Evolutionary conservation across 2,797 vertebrate species (phyloP).

Genomic region (Picus viridis): DNA sequence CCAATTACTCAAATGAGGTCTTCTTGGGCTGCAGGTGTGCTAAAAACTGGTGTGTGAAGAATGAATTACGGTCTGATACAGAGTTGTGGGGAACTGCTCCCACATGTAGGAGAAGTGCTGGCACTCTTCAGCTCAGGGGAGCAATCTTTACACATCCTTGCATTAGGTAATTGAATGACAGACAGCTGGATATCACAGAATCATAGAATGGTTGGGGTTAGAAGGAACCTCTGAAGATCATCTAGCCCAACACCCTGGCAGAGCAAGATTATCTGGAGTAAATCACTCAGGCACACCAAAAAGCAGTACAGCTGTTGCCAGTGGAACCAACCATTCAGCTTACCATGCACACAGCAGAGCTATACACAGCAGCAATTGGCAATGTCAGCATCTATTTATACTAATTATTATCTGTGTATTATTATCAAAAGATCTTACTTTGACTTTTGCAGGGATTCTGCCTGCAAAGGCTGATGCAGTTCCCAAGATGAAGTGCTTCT

Average conservation of each 20-base stretch:
- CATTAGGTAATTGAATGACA: not conserved
- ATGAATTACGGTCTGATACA: not conserved
- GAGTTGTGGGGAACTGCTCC: not conserved
- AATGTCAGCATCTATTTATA: not conserved
- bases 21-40: not conserved
- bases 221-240: no score
- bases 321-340: not conserved
- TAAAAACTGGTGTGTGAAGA: constrained; percentile 1
- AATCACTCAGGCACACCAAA: not conserved
- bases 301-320: not conserved
- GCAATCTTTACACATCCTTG: not conserved
- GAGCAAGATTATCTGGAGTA: no score
- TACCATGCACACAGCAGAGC: not conserved
- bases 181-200: not conserved
- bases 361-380: not conserved
- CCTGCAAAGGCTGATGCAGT: not conserved
- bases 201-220: no score
- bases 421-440: not conserved
- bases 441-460: not conserved
- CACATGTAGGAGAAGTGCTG: not conserved
- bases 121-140: not conserved
- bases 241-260: no score
- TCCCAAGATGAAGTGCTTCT: not conserved
- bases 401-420: not conserved
- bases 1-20: not conserved